Conservation (phyloP, 1,140 invertebrate species). For the Zophobas morio region DNA sequence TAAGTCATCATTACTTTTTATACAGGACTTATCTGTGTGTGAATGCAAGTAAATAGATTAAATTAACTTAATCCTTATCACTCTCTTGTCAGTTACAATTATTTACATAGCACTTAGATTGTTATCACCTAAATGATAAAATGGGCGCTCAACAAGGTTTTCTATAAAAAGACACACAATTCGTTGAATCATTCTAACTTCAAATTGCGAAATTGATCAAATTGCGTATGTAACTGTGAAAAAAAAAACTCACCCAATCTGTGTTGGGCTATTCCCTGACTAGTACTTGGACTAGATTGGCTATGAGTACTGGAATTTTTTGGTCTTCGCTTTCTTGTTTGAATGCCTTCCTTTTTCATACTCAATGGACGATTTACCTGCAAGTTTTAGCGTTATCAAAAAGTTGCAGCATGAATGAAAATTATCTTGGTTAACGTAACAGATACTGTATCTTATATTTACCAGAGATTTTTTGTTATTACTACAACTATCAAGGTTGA, state of each 20-base stretch:
- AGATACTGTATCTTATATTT: constrained; percentile 58
- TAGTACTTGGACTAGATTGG: constrained; percentile 12
- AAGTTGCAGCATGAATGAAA: constrained; percentile 48
- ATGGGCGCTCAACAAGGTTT: constrained; percentile 13
- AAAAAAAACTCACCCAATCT: constrained; percentile 48
- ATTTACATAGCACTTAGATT: constrained; percentile 54
- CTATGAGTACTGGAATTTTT: constrained; percentile 69
- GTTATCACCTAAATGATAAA: constrained; percentile 47
- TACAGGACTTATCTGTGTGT: neutral
- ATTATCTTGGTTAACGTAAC: constrained; percentile 51
- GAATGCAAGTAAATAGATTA: constrained; percentile 15
- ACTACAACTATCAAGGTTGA: constrained; percentile 51
- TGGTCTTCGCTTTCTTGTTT: constrained; percentile 92
- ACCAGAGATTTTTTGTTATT: constrained; percentile 55
- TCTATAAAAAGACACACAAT: constrained; percentile 9
- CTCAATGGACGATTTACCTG: constrained; percentile 89
- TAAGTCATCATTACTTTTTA: neutral
- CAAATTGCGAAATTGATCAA: constrained; percentile 29
- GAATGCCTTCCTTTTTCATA: constrained; percentile 97
- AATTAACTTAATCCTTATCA: constrained; percentile 49
- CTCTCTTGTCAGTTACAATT: constrained; percentile 47
- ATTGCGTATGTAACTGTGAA: neutral
- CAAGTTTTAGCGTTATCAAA: constrained; percentile 53
- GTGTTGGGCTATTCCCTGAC: constrained; percentile 1
- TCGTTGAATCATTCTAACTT: constrained; percentile 5